Percentiles rank a stretch among this genome's conserved stretches.
phyloP scores from a whole-genome alignment of 2,888 invertebrate species.

The Apomyelois bistriatella region DNA sequence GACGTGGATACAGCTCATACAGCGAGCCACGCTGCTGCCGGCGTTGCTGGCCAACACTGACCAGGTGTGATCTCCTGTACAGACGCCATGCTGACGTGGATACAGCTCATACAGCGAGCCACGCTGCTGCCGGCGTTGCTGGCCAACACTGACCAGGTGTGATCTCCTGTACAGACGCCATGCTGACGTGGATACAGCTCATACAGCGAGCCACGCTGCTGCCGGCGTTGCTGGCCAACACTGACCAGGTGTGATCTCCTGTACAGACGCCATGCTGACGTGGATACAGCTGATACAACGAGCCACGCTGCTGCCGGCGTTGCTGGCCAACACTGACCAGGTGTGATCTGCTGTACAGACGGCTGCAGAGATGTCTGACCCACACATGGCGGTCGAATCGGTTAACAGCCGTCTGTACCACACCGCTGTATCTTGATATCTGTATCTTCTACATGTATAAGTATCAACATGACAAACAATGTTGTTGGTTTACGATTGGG shows the following conservation, averaged over 20 bases:
- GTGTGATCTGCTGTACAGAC: no score
- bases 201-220: slow-evolving; percentile 77
- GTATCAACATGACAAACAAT: no score
- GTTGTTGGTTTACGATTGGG: no score
- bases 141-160: slow-evolving; percentile 72
- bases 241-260: slow-evolving; percentile 67
- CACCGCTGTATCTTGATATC: no score
- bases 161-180: slow-evolving; percentile 43
- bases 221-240: slow-evolving; percentile 37
- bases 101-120: slow-evolving; percentile 70
- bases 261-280: slow-evolving; percentile 77
- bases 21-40: slow-evolving; percentile 76
- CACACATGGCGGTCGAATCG: no score
- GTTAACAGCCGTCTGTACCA: no score
- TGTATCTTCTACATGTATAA: no score
- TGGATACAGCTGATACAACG: slow-evolving; percentile 82
- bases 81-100: slow-evolving; percentile 86
- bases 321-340: slow-evolving; percentile 61
- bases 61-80: slow-evolving; percentile 50
- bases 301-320: slow-evolving; percentile 75
- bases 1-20: slow-evolving; percentile 83
- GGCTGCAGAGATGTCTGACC: no score
- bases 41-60: slow-evolving; percentile 52
- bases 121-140: slow-evolving; percentile 74
- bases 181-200: slow-evolving; percentile 85